phyloP scores from a whole-genome alignment of 2,797 vertebrate species.

The Moxostoma hubbsi region DNA sequence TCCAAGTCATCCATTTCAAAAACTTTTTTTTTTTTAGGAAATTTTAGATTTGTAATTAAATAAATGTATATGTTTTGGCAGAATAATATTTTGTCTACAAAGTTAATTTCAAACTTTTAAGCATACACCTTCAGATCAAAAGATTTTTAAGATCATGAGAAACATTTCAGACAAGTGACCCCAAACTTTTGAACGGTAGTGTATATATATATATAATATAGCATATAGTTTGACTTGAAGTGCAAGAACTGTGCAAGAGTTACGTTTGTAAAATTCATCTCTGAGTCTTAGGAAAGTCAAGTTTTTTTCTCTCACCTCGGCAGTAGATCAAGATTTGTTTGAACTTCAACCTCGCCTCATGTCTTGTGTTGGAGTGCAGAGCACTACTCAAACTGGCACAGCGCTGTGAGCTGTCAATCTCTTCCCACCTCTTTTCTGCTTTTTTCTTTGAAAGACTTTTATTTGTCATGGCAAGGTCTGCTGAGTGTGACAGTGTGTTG shows the following conservation, averaged over 20 bases:
- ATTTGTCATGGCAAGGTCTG: conserved; percentile 61
- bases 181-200: too few relatives aligned
- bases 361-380: conserved; percentile 41
- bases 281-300: conserved; percentile 26
- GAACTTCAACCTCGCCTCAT: conserved; percentile 50
- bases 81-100: too few relatives aligned
- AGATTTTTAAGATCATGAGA: too few relatives aligned
- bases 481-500: conserved; percentile 58
- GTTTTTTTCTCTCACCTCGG: not conserved
- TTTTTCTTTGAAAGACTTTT: conserved; percentile 58
- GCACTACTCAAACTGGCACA: conserved; percentile 56
- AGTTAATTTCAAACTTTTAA: too few relatives aligned
- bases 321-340: conserved; percentile 58
- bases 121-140: too few relatives aligned
- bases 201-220: not conserved
- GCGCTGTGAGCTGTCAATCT: conserved; percentile 60
- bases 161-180: too few relatives aligned
- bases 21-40: too few relatives aligned
- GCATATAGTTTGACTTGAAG: too few relatives aligned
- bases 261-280: conserved; percentile 23
- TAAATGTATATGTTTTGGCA: too few relatives aligned
- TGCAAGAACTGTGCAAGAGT: too few relatives aligned
- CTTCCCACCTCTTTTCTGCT: conserved; percentile 45
- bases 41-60: too few relatives aligned
- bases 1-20: too few relatives aligned